Percentiles rank a stretch among this genome's conserved stretches.
phyloP scores from a whole-genome alignment of 2,888 invertebrate species.

The Teleiodes luculella region DNA sequence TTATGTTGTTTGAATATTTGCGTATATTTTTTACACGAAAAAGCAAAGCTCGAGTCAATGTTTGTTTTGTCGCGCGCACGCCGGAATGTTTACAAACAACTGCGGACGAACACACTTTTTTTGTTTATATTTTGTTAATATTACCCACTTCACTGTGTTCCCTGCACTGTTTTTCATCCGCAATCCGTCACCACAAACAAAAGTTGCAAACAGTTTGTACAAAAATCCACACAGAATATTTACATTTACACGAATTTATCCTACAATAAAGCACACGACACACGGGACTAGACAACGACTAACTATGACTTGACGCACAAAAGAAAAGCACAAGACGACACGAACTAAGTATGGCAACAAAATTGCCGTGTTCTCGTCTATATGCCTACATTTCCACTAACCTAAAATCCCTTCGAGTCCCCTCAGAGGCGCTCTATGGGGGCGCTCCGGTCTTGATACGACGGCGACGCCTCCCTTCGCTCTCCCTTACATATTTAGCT shows the following conservation, averaged over 20 bases:
- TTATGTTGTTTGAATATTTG: slow-evolving; percentile 28
- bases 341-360: slow-evolving; percentile 79
- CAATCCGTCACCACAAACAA: slow-evolving; percentile 8
- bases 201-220: slow-evolving; percentile 3
- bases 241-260: slow-evolving; percentile 33
- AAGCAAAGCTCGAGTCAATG: slow-evolving; percentile 36
- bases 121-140: slow-evolving; percentile 24
- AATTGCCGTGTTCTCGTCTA: slow-evolving; percentile 78
- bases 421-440: slow-evolving; percentile 70
- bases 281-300: slow-evolving; percentile 62
- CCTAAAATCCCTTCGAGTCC: slow-evolving; percentile 73
- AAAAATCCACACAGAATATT: slow-evolving; percentile 18
- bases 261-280: slow-evolving; percentile 30
- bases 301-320: slow-evolving; percentile 76
- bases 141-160: slow-evolving; percentile 3
- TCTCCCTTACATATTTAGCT: slow-evolving; percentile 68
- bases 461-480: slow-evolving; percentile 60
- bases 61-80: slow-evolving; percentile 58
- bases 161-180: slow-evolving; percentile 5
- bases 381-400: slow-evolving; percentile 80
- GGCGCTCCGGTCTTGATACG: slow-evolving; percentile 68
- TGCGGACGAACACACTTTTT: slow-evolving; percentile 42
- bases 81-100: slow-evolving; percentile 74
- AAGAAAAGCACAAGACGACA: slow-evolving; percentile 77
- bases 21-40: slow-evolving; percentile 25